Evolutionary conservation across 2,113 vertebrate genomes (phyloP).

Genomic region (Ptilonorhynchus violaceus): DNA sequence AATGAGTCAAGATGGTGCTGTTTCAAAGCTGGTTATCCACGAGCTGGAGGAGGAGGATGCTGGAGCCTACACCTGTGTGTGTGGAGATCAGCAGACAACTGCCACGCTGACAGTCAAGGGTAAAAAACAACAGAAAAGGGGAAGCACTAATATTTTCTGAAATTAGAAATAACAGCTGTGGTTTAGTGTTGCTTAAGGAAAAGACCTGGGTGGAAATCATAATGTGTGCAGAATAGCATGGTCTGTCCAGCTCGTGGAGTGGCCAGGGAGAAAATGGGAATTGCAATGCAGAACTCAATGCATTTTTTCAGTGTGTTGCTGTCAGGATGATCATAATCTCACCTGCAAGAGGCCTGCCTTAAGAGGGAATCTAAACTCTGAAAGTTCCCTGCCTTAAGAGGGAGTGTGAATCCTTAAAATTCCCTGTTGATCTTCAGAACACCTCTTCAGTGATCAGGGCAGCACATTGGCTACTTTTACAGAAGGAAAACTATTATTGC

Average conservation of each 20-base stretch:
- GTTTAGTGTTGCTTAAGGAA: not conserved
- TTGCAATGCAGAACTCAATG: not conserved
- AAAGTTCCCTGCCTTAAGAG: not conserved
- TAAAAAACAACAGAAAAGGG: conserved; percentile 36
- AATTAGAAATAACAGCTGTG: not conserved
- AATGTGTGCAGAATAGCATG: not conserved
- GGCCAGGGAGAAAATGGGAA: not conserved
- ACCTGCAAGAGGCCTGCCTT: not conserved
- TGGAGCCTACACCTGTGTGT: conserved; percentile 73
- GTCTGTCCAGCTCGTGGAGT: not conserved
- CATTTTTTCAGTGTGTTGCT: not conserved
- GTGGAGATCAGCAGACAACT: conserved; percentile 77
- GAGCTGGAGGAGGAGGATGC: conserved; percentile 71
- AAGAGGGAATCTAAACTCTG: not conserved
- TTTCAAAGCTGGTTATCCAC: conserved; percentile 69
- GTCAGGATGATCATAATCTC: not conserved
- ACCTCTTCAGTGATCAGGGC: not conserved
- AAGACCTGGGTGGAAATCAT: accelerated
- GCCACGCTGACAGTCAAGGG: conserved; percentile 82
- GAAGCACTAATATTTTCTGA: not conserved
- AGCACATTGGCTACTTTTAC: accelerated
- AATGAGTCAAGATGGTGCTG: conserved; percentile 70
- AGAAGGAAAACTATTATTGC: not conserved
- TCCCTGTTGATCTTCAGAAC: not conserved
- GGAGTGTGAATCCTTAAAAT: not conserved